phyloP scores from a whole-genome alignment of 2,113 vertebrate species.

The Corvus moneduloides region DNA sequence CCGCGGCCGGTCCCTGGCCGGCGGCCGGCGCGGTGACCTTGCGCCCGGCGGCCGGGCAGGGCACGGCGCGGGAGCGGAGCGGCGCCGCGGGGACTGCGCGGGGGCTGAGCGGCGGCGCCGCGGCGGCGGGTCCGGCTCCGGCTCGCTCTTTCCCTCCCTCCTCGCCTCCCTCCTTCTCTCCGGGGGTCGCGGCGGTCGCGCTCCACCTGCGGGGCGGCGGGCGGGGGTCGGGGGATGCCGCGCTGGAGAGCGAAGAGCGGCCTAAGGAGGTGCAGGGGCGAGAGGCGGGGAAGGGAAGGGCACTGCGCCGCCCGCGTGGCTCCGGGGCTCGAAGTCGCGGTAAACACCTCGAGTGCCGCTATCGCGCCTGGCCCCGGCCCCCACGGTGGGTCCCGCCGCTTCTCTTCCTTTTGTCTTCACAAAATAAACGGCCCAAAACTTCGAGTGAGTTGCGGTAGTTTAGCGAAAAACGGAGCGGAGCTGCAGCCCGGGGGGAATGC shows the following conservation, averaged over 20 bases:
- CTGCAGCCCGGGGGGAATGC: constrained; percentile 10
- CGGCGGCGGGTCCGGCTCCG: not conserved
- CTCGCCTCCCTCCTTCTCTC: not conserved
- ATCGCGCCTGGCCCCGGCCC: not conserved
- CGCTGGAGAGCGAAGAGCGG: not conserved
- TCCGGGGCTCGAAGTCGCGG: not conserved
- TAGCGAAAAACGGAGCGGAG: not conserved
- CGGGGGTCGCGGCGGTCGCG: not conserved
- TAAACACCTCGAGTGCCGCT: not conserved
- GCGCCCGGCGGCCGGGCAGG: not conserved
- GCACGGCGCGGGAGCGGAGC: not conserved
- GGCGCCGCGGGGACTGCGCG: not conserved
- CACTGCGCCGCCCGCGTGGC: not conserved
- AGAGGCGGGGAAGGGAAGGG: not conserved
- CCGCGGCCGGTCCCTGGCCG: too few species aligned
- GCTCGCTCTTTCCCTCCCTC: not conserved
- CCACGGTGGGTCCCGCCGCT: not conserved
- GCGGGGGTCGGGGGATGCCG: not conserved
- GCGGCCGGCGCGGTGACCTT: too few species aligned
- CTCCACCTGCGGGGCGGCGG: not conserved
- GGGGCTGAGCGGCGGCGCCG: not conserved
- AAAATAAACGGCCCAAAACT: not conserved
- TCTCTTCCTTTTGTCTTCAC: not conserved
- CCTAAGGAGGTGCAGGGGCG: not conserved
- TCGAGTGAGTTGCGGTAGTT: not conserved